Evolutionary conservation across 2,113 vertebrate genomes (phyloP), one percentile per base, ranked within the genome.

Genomic region (Saimiri boliviensis): DNA sequence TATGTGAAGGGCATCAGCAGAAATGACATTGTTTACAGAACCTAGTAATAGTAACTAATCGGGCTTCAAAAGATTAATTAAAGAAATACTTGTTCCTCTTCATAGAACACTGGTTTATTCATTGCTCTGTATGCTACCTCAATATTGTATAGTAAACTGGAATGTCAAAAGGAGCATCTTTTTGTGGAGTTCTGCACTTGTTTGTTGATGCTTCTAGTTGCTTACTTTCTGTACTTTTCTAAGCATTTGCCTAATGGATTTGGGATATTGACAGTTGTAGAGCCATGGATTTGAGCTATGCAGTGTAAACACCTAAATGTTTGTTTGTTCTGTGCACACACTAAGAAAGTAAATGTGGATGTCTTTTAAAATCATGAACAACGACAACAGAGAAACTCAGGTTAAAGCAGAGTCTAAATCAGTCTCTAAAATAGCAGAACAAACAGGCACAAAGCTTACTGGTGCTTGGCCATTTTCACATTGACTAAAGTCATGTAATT

Each of bases 181-280:
- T 91, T 91, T 49, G 68, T 81, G n/a, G 27, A 95, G 45, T 30
- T 95, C 82, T 95, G 16, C 63, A 30, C 20, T 81, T 93, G 23
- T 93, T 89, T 95, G 30, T 66, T 66, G 77, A 91, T 91, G 40
- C 60, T 91, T 96, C 58, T 60, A 71, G 76, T 60, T 82, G 37
- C 84, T 93, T 90, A 49, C 40, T 96, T 92, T 93, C 40, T 14
- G 6, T 74, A 93, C 45, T 77, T 95, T 97, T 92, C 58, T 79
- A 95, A 88, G 49, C 85, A 97, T 97, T 97, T 97, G 93, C 84
- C 70, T 97, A 97, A 98, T 97, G 94, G 86, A 93, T 95, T 97
- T 97, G 47, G 42, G 37, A 6, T 93, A 94, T 94, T 98, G 87
- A 95, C 94, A 92, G 12, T 85, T 68, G 68, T 91, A 82, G 56